Evolutionary conservation across 2,888 invertebrate genomes (phyloP), one percentile per base, ranked within the genome.

Genomic region (Papilio protenor): DNA sequence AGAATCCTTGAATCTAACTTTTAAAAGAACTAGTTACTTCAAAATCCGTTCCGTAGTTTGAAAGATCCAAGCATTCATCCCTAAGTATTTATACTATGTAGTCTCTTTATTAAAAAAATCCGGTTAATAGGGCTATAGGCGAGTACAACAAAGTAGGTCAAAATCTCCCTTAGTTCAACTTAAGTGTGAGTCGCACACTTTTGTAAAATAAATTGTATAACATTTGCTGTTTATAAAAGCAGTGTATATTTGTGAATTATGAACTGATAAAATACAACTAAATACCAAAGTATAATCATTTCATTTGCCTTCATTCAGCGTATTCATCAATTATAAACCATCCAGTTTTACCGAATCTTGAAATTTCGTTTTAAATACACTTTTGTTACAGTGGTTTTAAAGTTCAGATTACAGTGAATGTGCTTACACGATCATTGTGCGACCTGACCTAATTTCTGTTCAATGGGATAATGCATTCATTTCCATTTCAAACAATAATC

Each of bases 401-500:
- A 66, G 66, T 40, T 66, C 1, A 66, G n/a, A 66, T 40, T 66
- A n/a, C 66, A 40, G 40, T 66, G 40, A 33, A 18, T 18, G 40
- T 18, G 16, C 11, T n/a, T n/a, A 40, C 33, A n/a, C 18, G 10
- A 66, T 66, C 40, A 66, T 66, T 66, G 33, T 66, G 40, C n/a
- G 40, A 66, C 40, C 66, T 66, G 66, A 66, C 66, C 66, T 27
- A 40, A 66, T 66, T 66, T 40, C 66, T 40, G n/a, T n/a, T n/a
- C 66, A 66, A 40, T 66, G 66, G 66, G 40, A 66, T 66, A 66
- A 66, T 66, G 66, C 40, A 66, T 66, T n/a, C 10, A 66, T 40
- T 66, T 66, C 66, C 66, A n/a, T 2, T 40, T 1, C 11, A 40
- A 40, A 66, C n/a, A 1, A 18, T 40, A 1, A 33, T 66, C 40